Evolutionary conservation across 2,888 invertebrate genomes (phyloP), one percentile per base, ranked within the genome.

Genomic region (Mimumesa dahlbomi): DNA sequence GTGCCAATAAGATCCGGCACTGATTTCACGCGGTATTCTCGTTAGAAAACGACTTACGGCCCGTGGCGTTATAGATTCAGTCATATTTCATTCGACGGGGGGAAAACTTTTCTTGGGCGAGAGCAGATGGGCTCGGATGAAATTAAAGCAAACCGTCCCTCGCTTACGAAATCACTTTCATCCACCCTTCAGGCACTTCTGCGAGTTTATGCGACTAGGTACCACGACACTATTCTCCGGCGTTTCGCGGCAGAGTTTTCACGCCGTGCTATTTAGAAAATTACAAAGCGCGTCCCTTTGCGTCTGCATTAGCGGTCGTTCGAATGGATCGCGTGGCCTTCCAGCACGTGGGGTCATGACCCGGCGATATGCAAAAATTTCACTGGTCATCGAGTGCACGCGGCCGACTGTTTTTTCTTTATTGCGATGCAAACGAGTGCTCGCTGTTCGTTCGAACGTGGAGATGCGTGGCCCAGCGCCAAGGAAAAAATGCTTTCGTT

Each of bases 81-180:
- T 31, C 31, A 19, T 54, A 42, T 54, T 19, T 43, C 42, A 43
- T 43, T 34, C n/a, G n/a, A n/a, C n/a, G 13, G 13, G 31, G 53
- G 25, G 34, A 5, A 42, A 56, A 56, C 34, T 43, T 45, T 45
- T 56, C 56, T 31, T 58, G 46, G 53, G 53, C 49, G 22, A 52
- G 64, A 52, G 64, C 68, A 58, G 68, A 42, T 67, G 69, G 50
- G 49, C 25, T 46, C 25, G 62, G 43, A 45, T 22, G 38, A 62
- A 63, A 63, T 71, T 67, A 62, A 62, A 67, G 36, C 36, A 45
- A 56, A 42, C 52, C 62, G 48, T 36, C 52, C 45, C 43, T 40
- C 46, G 29, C 29, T 66, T 48, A 49, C 62, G 53, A 48, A 71
- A 53, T 68, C 62, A 71, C 49, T 63, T 68, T 57, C 36, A 46